phyloP scores from a whole-genome alignment of 2,113 vertebrate genomes.

The Ranitomeya variabilis region DNA sequence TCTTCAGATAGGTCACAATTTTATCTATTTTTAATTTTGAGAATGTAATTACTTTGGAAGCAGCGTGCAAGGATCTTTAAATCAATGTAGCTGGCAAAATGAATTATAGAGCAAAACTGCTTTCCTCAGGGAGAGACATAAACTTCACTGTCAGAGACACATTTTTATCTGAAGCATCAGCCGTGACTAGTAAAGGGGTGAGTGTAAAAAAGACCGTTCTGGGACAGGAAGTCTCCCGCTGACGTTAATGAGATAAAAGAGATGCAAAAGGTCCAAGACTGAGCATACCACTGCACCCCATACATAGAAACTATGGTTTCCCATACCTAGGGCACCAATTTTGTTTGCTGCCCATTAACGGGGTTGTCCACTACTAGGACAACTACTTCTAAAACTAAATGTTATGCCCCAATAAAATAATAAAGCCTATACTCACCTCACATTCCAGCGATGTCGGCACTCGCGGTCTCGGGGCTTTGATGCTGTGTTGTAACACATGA shows the following conservation, averaged over 20 bases:
- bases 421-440: no score
- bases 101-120: slow-evolving; percentile 64
- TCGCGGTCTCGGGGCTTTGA: no score
- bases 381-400: no score
- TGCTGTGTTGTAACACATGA: no score
- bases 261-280: no score
- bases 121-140: slow-evolving; percentile 53
- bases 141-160: slow-evolving; percentile 42
- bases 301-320: no score
- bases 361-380: no score
- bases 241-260: background rate
- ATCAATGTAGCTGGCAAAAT: slow-evolving; percentile 63
- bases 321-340: no score
- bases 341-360: no score
- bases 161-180: slow-evolving; percentile 3
- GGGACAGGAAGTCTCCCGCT: background rate
- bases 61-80: slow-evolving; percentile 62
- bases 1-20: slow-evolving; percentile 65
- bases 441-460: no score
- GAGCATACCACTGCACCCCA: no score
- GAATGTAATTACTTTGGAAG: slow-evolving; percentile 67
- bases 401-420: no score
- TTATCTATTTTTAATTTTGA: slow-evolving; percentile 68
- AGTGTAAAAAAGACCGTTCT: background rate
- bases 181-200: background rate